Conservation (phyloP, 2,113 vertebrate species). For the Syngnathoides biaculeatus region DNA sequence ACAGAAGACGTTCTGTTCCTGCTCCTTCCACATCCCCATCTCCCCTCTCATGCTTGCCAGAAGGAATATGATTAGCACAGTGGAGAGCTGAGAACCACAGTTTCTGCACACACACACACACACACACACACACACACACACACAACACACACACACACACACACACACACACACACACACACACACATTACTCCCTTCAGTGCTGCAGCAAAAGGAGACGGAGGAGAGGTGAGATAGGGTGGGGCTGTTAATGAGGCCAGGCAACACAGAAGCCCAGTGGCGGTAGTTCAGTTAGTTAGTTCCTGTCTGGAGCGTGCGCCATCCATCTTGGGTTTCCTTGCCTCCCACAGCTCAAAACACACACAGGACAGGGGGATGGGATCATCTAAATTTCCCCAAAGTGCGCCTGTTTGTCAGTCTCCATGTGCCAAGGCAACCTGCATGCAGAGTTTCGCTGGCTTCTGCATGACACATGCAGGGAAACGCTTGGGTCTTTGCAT, state of each 20-base stretch:
- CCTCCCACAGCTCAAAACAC: slow-evolving; percentile 28
- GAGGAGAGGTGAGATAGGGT: slow-evolving; percentile 32
- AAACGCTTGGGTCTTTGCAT: slow-evolving; percentile 6
- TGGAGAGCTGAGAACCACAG: slow-evolving; percentile 42
- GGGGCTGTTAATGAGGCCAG: slow-evolving; percentile 42
- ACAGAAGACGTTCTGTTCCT: slow-evolving; percentile 21
- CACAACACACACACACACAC: slow-evolving; percentile 15
- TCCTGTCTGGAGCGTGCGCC: slow-evolving; percentile 25
- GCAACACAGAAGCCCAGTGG: slow-evolving; percentile 35
- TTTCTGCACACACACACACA: slow-evolving; percentile 17
- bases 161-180: slow-evolving; percentile 23
- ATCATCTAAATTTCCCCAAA: slow-evolving; percentile 33
- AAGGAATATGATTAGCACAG: slow-evolving; percentile 63
- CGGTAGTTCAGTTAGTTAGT: slow-evolving; percentile 37
- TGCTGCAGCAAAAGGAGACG: slow-evolving; percentile 23
- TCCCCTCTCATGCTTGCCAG: slow-evolving; percentile 37
- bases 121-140: slow-evolving; percentile 18
- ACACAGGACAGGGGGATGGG: slow-evolving; percentile 20
- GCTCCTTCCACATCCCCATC: slow-evolving; percentile 17
- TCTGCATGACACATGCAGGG: slow-evolving; percentile 29
- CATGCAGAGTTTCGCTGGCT: slow-evolving; percentile 15
- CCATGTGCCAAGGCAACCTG: slow-evolving; percentile 12
- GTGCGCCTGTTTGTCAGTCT: slow-evolving; percentile 29
- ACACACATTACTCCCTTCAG: slow-evolving; percentile 34
- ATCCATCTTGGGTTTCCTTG: slow-evolving; percentile 26